Percentiles rank a stretch among this genome's conserved stretches.
These are phyloP conservation scores for Limonius californicus DNA, from an alignment of 1,140 invertebrate genomes.

Conservation along the genomic window DNA sequence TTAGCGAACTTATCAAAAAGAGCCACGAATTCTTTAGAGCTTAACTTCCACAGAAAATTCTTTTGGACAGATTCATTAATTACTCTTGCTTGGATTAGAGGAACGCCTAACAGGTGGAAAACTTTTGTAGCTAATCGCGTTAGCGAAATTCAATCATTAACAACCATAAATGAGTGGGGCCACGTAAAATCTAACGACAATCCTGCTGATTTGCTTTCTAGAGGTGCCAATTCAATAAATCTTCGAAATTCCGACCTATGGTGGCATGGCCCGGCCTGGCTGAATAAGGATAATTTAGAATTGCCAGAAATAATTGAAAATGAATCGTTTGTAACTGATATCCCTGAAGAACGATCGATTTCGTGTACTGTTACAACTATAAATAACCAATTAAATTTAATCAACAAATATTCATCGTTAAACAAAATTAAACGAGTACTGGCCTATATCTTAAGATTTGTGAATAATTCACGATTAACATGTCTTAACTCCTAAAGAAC, in stretches of 20 bases:
- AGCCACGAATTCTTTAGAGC: constrained; percentile 17
- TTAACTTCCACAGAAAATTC: constrained; percentile 29
- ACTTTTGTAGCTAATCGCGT: constrained; percentile 36
- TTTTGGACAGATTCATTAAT: constrained; percentile 20
- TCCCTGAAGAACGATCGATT: not conserved
- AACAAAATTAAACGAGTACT: not conserved
- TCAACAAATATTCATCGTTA: not conserved
- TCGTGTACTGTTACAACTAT: not conserved
- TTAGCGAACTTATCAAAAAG: constrained; percentile 12
- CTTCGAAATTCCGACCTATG: constrained; percentile 20
- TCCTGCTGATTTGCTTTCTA: constrained; percentile 37
- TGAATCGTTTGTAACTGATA: not conserved
- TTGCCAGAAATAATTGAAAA: not conserved
- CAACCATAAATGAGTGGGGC: constrained; percentile 25
- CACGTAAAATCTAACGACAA: constrained; percentile 34
- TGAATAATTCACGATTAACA: not conserved
- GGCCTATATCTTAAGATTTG: not conserved
- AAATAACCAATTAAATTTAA: not conserved
- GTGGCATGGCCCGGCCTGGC: constrained; percentile 26
- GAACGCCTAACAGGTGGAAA: constrained; percentile 26
- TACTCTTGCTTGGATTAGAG: not conserved
- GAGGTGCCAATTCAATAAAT: constrained; percentile 24
- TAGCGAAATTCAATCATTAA: constrained; percentile 28
- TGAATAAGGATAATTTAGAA: not conserved
- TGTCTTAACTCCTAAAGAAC: not conserved